Percentiles rank a stretch among this genome's conserved stretches.
These are phyloP conservation scores for Trichoplusia ni DNA, from an alignment of 1,140 invertebrate genomes.

Conservation along the genomic window DNA sequence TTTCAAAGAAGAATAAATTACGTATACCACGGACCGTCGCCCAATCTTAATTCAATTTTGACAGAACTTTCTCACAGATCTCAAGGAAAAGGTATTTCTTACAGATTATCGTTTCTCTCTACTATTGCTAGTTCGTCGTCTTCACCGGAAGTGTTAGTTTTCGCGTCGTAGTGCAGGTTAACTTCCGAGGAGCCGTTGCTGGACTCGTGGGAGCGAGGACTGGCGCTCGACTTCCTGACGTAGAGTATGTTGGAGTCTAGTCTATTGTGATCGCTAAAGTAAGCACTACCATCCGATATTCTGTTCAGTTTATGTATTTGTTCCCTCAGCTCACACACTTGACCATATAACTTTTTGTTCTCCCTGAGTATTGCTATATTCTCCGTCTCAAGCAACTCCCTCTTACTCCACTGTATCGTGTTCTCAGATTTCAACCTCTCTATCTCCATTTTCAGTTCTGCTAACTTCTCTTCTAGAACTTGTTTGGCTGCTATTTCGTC, in stretches of 20 bases:
- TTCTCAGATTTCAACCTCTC: conserved; percentile 95
- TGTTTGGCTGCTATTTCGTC: conserved; percentile 76
- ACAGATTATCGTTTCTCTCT: conserved; percentile 60
- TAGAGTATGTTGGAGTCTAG: conserved; percentile 71
- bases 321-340: conserved; percentile 91
- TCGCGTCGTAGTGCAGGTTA: conserved; percentile 63
- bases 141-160: conserved; percentile 73
- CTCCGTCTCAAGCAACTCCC: conserved; percentile 94
- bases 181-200: conserved; percentile 72
- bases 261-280: conserved; percentile 57
- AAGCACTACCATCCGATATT: conserved; percentile 71
- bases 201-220: conserved; percentile 71
- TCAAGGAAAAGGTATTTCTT: conserved; percentile 30
- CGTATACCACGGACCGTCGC: neutral
- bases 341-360: conserved; percentile 92
- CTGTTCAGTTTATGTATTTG: conserved; percentile 76
- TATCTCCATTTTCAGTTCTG: conserved; percentile 91
- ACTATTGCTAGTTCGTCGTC: conserved; percentile 74
- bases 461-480: conserved; percentile 82
- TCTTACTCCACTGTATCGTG: conserved; percentile 95
- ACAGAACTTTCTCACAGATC: neutral
- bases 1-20: conserved; percentile 14
- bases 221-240: conserved; percentile 66
- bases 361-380: conserved; percentile 93
- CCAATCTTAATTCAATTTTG: conserved; percentile 14